These are phyloP conservation scores for Tribolium freemani DNA, from an alignment of 2,888 invertebrate species.

Conservation along the genomic window DNA sequence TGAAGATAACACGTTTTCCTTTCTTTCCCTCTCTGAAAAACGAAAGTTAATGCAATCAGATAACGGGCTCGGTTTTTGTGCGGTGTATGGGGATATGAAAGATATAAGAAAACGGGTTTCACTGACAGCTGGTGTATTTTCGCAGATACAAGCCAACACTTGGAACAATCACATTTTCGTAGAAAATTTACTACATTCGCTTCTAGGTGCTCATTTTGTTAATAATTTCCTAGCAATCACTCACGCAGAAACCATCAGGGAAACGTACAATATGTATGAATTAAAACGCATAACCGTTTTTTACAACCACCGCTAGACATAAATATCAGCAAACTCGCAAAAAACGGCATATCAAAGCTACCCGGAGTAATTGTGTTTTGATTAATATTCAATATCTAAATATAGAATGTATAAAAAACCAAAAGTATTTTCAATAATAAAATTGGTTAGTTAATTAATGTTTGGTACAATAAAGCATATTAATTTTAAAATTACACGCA, in stretches of 20 bases:
- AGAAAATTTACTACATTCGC: constrained; percentile 32
- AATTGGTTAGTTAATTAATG: no score
- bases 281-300: constrained; percentile 5
- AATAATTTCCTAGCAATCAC: constrained; percentile 42
- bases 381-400: background rate
- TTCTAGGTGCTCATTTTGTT: constrained; percentile 33
- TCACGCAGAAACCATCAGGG: constrained; percentile 31
- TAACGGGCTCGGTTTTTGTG: constrained; percentile 20
- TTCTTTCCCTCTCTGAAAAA: constrained; percentile 18
- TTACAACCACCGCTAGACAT: background rate
- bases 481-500: no score
- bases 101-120: constrained; percentile 28
- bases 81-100: constrained; percentile 24
- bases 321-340: background rate
- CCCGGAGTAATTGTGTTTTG: no score
- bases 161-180: constrained; percentile 40
- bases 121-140: constrained; percentile 39
- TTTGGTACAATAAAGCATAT: no score
- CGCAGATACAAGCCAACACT: constrained; percentile 32
- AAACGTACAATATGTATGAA: constrained; percentile 34
- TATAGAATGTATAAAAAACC: background rate
- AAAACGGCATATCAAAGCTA: no score
- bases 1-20: constrained; percentile 21
- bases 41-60: constrained; percentile 30
- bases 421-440: no score